Evolutionary conservation across 2,113 vertebrate species (phyloP), one percentile per base, ranked within the genome.

Genomic region (Mesoclemmys tuberculata): DNA sequence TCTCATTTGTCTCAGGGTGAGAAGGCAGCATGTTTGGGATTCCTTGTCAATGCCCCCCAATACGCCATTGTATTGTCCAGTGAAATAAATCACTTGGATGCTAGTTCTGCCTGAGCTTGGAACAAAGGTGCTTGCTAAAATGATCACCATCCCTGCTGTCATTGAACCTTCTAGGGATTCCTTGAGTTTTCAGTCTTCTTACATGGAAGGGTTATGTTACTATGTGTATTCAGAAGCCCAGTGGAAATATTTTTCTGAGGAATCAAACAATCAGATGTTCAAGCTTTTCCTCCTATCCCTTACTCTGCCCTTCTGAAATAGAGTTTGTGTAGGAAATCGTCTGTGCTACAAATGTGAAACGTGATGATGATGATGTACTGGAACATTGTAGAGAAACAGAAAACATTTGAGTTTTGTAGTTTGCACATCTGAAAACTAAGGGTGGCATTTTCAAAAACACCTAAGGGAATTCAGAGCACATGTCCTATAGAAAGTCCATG

Each of bases 1-100:
- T 89, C 41, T 89, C 93, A 58, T 68, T 78, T 93, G 92, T 71
- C 68, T 84, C 83, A 10, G 14, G 51, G 14, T 52, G 51, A 52
- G 13, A 14, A 52, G 51, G 51, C 21, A 46, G 10, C 0, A 89
- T 94, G 89, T 84, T 24, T 84, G 52, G 49, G 64, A 77, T 4
- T n/a, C 84, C 92, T 94, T 94, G 41, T 38, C 21, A 3, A 27
- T 5, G 82, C 38, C 19, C 35, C 19, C 18, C 19, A 8, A 16
- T 5, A 4, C n/a, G n/a, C 19, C 64, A 61, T 71, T 21, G 8
- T 21, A 1, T 64, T 68, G 7, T 87, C 95, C 3, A 0, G 11
- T 49, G 55, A 91, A 75, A 56, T 68, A 87, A 91, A 55, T 81
- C 52, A n/a, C 81, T 14, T 49, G 35, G 48, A 21, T 93, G 3